Evolutionary conservation across 2,888 invertebrate species (phyloP).

Genomic region (Ectropis crepuscularia): DNA sequence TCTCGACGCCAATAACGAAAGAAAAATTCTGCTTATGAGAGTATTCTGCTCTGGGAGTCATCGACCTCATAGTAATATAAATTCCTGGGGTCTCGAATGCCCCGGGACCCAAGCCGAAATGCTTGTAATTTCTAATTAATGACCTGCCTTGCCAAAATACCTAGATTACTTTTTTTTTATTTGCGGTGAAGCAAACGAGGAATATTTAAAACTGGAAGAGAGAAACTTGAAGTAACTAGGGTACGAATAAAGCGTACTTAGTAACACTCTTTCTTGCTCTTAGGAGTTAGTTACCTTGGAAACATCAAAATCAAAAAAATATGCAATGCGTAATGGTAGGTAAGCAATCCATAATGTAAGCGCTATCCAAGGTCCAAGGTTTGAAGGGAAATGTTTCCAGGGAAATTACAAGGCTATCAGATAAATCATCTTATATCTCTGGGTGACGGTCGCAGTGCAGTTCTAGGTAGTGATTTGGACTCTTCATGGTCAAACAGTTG

Average conservation of each 20-base stretch:
- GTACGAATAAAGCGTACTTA: background rate
- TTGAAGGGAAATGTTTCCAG: no score
- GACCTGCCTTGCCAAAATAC: slow-evolving; percentile 33
- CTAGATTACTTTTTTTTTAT: slow-evolving; percentile 19
- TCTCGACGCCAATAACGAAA: background rate
- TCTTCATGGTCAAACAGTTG: no score
- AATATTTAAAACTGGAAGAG: slow-evolving; percentile 1
- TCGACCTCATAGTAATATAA: slow-evolving; percentile 4
- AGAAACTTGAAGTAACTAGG: background rate
- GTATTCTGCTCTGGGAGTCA: slow-evolving; percentile 5
- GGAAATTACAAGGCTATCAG: no score
- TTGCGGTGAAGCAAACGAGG: background rate
- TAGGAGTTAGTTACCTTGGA: no score
- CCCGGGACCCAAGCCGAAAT: slow-evolving; percentile 10
- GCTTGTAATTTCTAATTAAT: slow-evolving; percentile 47
- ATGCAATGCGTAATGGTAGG: no score
- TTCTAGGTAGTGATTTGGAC: no score
- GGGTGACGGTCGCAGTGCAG: no score
- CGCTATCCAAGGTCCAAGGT: no score
- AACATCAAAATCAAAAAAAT: no score
- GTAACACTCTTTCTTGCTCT: no score
- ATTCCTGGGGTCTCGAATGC: slow-evolving; percentile 18
- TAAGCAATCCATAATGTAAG: no score
- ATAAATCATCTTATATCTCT: no score
- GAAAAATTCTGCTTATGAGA: slow-evolving; percentile 1